Percentiles rank a stretch among this genome's conserved stretches.
These are phyloP conservation scores for Amblyraja radiata DNA, from an alignment of 2,797 vertebrate genomes.

Conservation along the genomic window DNA sequence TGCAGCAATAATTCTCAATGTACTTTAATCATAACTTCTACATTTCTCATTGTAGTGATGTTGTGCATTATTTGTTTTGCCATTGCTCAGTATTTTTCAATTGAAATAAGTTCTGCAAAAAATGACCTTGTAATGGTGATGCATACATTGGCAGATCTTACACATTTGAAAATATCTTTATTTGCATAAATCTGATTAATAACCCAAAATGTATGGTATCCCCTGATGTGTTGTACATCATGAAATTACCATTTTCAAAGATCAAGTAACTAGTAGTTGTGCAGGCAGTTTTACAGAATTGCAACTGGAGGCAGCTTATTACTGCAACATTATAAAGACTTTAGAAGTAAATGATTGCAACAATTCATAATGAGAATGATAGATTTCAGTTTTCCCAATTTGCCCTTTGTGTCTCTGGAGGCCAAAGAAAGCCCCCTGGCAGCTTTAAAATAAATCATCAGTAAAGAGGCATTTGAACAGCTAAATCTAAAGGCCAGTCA, in stretches of 20 bases:
- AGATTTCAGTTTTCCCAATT: slow-evolving; percentile 16
- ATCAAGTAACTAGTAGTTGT: background rate
- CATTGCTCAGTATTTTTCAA: background rate
- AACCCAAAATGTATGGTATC: background rate
- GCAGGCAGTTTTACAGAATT: background rate
- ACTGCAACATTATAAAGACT: background rate
- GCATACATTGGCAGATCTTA: too few relatives aligned
- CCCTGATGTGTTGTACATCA: background rate
- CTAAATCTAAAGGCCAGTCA: background rate
- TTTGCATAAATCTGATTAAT: background rate
- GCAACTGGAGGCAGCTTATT: background rate
- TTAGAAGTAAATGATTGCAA: background rate
- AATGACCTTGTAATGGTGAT: background rate
- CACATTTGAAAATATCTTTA: background rate
- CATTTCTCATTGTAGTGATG: background rate
- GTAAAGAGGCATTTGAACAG: background rate
- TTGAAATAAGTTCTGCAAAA: background rate
- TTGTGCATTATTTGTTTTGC: background rate
- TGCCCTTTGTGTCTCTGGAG: background rate
- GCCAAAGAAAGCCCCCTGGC: background rate
- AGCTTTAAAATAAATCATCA: slow-evolving; percentile 1
- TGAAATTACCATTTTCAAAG: background rate
- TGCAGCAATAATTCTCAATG: background rate
- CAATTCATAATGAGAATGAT: slow-evolving; percentile 8
- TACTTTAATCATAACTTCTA: background rate